Evolutionary conservation across 2,113 vertebrate species (phyloP), one percentile per base, ranked within the genome.

Genomic region (Dicentrarchus labrax): DNA sequence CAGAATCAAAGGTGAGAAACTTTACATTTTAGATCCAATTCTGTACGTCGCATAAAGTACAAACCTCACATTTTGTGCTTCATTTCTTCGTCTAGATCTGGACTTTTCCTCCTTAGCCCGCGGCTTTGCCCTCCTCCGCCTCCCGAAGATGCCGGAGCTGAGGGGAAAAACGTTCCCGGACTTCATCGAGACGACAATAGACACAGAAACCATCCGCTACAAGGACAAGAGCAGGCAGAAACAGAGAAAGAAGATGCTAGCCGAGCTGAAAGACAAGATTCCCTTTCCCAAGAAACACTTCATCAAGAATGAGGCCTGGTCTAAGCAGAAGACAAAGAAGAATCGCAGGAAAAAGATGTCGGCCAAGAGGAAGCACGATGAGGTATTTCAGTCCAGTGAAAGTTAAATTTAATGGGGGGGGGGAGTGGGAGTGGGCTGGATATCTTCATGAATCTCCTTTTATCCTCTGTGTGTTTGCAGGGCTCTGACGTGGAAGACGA

Each of bases 61-160:
- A 19, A 19, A 24, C 17, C 0, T 4, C 4, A 80, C 3, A 1
- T 9, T 7, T 17, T 38, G 0, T 48, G 11, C 3, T 7, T 2
- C 3, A 9, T 36, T 38, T 65, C 12, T 54, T 15, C 17, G 1
- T 67, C 12, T 80, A 99, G 98, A 99, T 91, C 95, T 99, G 85
- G 96, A 99, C 86, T 98, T 99, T 51, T 93, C 95, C 1, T 86
- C 94, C 6, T 86, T 98, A 41, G 98, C 98, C 4, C 94, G 89
- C 19, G 97, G 97, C 53, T 99, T 99, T 65, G 98, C 96, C 3
- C 90, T 99, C 68, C 96, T 99, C 13, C 97, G 93, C 84, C 95
- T 99, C 95, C 98, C 98, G 2, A 96, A 92, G 92, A 99, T 99
- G 98, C 98, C 98, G 0, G 98, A 99, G 64, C 89, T 99, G 22